Percentiles rank a stretch among this genome's conserved stretches.
Evolutionary conservation across 37 sponge, comb jelly and placozoan species (phyloP).

Genomic region (Ephydatia muelleri): DNA sequence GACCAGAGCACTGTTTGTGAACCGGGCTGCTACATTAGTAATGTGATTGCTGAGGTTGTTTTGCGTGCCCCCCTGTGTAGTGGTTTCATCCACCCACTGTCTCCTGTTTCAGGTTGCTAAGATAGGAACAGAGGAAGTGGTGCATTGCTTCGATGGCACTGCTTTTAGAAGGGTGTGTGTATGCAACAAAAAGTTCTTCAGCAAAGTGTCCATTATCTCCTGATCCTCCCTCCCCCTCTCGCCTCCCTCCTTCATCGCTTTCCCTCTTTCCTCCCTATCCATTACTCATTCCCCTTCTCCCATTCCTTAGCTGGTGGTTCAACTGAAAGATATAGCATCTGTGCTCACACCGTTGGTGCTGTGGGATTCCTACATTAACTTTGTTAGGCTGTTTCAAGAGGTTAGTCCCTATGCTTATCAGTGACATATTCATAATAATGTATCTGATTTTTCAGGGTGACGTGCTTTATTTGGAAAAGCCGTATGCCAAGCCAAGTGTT

Average conservation of each 20-base stretch:
- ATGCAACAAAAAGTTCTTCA: not conserved
- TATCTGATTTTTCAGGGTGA: conserved; percentile 10
- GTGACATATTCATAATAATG: not conserved
- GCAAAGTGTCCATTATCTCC: not conserved
- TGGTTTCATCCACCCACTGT: not conserved
- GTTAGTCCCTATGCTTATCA: not conserved
- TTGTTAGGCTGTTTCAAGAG: conserved; percentile 37
- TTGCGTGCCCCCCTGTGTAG: not conserved
- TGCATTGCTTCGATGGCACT: conserved; percentile 45
- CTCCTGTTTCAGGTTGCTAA: conserved; percentile 5
- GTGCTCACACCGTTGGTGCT: conserved; percentile 2
- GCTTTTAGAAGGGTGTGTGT: conserved; percentile 33
- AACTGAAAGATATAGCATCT: not conserved
- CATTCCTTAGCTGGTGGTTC: not conserved
- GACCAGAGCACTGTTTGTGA: not conserved
- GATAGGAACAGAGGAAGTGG: conserved; percentile 20
- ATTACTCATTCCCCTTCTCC: not conserved
- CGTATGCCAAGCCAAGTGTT: conserved; percentile 39
- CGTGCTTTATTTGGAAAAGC: conserved; percentile 21
- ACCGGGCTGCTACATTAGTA: conserved; percentile 19
- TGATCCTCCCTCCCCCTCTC: not conserved
- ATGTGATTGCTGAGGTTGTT: conserved; percentile 29
- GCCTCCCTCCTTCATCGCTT: not conserved
- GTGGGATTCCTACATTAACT: conserved; percentile 35
- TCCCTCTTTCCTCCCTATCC: not conserved